A percentile compares a stretch with the other conserved stretches of the same genome.
phyloP scores from a whole-genome alignment of 2,113 vertebrate genomes.

The Romanogobio albipinnatus region DNA sequence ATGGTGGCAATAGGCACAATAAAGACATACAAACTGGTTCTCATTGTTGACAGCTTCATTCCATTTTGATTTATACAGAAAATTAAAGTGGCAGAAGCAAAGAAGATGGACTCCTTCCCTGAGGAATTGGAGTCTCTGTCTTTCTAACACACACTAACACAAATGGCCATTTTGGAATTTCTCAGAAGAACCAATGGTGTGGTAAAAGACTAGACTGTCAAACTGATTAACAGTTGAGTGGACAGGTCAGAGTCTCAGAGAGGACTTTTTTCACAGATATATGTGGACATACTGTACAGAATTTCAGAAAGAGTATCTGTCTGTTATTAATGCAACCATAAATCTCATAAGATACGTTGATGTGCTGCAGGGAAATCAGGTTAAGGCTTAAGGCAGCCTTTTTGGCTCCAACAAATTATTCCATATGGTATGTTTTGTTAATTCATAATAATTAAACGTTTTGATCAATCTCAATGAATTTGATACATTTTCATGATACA shows the following conservation, averaged over 20 bases:
- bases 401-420: too few relatives aligned
- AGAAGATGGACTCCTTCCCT: slow-evolving; percentile 8
- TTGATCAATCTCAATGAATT: too few relatives aligned
- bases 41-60: neutral
- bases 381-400: neutral
- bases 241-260: neutral
- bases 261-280: neutral
- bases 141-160: neutral
- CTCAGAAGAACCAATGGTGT: neutral
- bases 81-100: slow-evolving; percentile 3
- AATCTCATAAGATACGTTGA: neutral
- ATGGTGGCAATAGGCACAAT: neutral
- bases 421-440: too few relatives aligned
- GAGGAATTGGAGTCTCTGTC: neutral
- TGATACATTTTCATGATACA: too few relatives aligned
- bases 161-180: neutral
- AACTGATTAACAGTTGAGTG: neutral
- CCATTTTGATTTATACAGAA: neutral
- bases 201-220: slow-evolving; percentile 12
- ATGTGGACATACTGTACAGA: neutral
- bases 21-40: neutral
- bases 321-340: neutral
- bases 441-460: too few relatives aligned
- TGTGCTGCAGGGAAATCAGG: too few relatives aligned
- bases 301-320: neutral